These are phyloP conservation scores for Gordius sp. DNA, from an alignment of 2,888 invertebrate species.

Conservation along the genomic window DNA sequence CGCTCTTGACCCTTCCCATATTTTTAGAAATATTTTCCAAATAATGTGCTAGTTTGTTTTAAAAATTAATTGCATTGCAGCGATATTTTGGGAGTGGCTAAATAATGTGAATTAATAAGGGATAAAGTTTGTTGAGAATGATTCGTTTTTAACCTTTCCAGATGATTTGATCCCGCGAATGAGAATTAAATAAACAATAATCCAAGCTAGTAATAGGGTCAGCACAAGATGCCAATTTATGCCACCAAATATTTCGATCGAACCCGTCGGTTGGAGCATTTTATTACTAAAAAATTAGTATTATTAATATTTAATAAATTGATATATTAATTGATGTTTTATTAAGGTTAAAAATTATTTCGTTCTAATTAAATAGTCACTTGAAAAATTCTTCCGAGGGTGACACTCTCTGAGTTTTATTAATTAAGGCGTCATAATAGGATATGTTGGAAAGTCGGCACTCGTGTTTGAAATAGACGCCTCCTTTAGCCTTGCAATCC, in stretches of 20 bases:
- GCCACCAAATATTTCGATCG: constrained; percentile 46
- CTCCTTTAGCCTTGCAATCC: not conserved
- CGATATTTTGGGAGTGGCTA: no score
- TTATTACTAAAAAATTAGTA: not conserved
- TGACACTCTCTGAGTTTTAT: constrained; percentile 33
- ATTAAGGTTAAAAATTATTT: not conserved
- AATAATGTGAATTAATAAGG: no score
- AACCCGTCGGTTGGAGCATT: constrained; percentile 9
- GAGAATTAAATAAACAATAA: constrained; percentile 71
- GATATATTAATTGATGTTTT: not conserved
- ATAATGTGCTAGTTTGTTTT: no score
- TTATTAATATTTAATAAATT: not conserved
- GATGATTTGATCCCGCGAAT: constrained; percentile 90
- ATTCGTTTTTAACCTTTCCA: constrained; percentile 28
- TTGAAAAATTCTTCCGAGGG: constrained; percentile 73
- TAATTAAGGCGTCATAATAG: not conserved
- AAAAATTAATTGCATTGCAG: no score
- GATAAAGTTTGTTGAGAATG: no score
- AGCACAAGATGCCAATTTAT: constrained; percentile 65
- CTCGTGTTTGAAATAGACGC: not conserved
- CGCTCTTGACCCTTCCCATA: no score
- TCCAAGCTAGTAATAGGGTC: constrained; percentile 66
- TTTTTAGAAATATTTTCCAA: no score
- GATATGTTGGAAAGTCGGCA: not conserved
- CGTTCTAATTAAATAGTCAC: constrained; percentile 36